Evolutionary conservation across 2,888 invertebrate genomes (phyloP).

Genomic region (Syrista parreyssii): DNA sequence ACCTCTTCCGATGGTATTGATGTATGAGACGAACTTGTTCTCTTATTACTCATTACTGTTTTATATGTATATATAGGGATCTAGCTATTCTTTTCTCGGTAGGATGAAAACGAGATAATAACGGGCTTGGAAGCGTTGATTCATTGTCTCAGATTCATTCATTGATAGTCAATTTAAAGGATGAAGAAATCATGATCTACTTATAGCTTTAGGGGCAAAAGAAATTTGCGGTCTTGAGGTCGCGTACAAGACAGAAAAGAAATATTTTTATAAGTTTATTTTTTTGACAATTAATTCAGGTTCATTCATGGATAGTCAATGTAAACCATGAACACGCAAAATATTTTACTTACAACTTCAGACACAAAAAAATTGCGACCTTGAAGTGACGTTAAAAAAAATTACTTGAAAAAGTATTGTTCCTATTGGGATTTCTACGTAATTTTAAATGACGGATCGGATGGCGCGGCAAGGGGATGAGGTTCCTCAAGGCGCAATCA

Average conservation of each 20-base stretch:
- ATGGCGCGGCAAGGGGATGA: neutral
- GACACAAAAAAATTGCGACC: neutral
- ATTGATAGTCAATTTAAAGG: neutral
- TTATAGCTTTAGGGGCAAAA: neutral
- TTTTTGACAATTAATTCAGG: neutral
- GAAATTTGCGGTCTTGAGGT: neutral
- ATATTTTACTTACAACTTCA: neutral
- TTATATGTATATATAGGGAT: constrained; percentile 5
- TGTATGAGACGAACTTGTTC: constrained; percentile 9
- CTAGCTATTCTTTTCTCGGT: neutral
- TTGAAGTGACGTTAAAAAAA: neutral
- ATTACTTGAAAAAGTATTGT: neutral
- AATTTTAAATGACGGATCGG: neutral
- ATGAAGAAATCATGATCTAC: neutral
- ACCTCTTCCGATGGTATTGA: constrained; percentile 43
- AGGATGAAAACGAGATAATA: neutral
- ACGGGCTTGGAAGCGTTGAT: neutral
- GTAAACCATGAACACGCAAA: neutral
- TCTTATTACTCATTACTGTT: constrained; percentile 3
- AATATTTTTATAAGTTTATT: neutral
- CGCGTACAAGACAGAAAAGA: neutral
- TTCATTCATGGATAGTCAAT: neutral
- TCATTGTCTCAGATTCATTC: neutral
- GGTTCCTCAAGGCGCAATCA: neutral
- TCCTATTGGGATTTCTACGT: neutral